phyloP scores from a whole-genome alignment of 2,113 vertebrate species.

The Balaeniceps rex region DNA sequence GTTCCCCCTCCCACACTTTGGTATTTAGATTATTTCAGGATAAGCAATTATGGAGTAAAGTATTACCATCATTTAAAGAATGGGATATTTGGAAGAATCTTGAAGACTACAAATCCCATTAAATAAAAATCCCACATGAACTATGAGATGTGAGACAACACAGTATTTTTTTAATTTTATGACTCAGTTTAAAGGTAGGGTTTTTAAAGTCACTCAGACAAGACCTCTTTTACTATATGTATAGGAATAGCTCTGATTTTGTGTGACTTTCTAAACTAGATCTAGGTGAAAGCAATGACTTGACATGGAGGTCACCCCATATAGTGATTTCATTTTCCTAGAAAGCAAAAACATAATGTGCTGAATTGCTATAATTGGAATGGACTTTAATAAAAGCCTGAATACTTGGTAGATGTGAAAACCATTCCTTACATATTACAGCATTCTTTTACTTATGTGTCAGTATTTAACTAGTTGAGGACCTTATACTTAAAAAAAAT shows the following conservation, averaged over 20 bases:
- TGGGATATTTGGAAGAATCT: not conserved
- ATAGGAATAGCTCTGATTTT: not conserved
- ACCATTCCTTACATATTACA: not conserved
- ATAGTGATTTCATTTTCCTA: not conserved
- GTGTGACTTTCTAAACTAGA: not conserved
- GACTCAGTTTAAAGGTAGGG: not conserved
- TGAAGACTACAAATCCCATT: not conserved
- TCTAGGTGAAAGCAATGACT: not conserved
- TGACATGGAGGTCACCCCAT: not conserved
- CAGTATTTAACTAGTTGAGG: not conserved
- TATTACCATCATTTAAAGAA: not conserved
- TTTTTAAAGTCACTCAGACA: not conserved
- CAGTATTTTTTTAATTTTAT: not conserved
- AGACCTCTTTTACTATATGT: not conserved
- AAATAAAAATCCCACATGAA: not conserved
- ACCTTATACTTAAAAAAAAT: not conserved
- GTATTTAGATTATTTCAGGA: not conserved
- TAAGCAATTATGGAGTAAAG: not conserved
- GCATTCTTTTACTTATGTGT: not conserved
- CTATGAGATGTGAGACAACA: not conserved
- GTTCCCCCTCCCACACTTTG: not conserved
- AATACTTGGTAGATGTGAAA: not conserved
- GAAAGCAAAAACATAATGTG: not conserved
- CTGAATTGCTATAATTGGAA: not conserved
- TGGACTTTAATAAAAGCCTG: not conserved